phyloP scores from a whole-genome alignment of 2,113 vertebrate species.

The Oreochromis niloticus region DNA sequence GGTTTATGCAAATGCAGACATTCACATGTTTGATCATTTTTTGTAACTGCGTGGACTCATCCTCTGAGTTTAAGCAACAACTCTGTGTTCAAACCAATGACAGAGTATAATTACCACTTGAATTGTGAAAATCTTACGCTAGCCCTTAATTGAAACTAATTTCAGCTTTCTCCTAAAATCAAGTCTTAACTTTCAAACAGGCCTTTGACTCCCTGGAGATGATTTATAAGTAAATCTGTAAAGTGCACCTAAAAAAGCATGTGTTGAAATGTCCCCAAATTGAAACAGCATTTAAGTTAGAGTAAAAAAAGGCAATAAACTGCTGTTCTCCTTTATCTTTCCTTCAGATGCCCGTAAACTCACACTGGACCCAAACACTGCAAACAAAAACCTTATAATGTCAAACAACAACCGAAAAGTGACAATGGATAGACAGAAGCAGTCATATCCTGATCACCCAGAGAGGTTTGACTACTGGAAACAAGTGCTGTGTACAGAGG shows the following conservation, averaged over 20 bases:
- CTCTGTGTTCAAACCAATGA: neutral
- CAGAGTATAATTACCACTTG: neutral
- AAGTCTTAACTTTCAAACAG: neutral
- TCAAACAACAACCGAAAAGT: neutral
- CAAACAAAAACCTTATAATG: neutral
- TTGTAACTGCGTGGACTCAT: neutral
- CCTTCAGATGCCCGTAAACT: neutral
- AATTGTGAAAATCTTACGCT: rapidly evolving
- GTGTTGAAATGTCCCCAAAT: rapidly evolving
- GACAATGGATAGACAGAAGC: neutral
- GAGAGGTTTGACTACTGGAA: constrained; percentile 27
- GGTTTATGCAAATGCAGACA: neutral
- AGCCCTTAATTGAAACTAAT: rapidly evolving
- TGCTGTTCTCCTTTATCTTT: rapidly evolving
- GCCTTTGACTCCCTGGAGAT: neutral
- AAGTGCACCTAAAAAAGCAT: rapidly evolving
- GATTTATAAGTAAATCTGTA: neutral
- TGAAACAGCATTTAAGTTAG: neutral
- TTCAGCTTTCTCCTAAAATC: rapidly evolving
- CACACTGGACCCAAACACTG: constrained; percentile 11
- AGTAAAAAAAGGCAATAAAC: neutral
- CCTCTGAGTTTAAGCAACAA: neutral
- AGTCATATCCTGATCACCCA: constrained; percentile 13
- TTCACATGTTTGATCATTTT: rapidly evolving
- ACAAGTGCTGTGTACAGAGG: constrained; percentile 21